Conservation (phyloP, 2,797 vertebrate genomes). For the Chaenodraco wilsoni region DNA sequence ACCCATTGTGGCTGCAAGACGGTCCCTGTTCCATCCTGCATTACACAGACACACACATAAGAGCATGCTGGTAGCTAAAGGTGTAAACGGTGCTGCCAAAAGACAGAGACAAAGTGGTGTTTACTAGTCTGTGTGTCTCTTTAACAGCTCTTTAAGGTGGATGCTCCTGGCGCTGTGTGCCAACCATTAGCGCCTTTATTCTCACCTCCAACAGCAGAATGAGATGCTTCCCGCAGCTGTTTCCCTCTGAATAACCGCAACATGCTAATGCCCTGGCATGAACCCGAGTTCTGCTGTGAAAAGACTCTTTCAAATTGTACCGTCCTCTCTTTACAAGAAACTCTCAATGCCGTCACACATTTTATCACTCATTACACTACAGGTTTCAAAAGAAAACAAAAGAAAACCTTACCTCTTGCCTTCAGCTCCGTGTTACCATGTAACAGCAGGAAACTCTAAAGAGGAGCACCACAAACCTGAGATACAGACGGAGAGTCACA, state of each 20-base stretch:
- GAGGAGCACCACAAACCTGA: constrained; percentile 74
- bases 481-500: constrained; percentile 31
- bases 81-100: constrained; percentile 5
- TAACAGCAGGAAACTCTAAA: constrained; percentile 81
- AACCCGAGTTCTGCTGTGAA: constrained; percentile 18
- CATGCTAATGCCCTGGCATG: constrained; percentile 32
- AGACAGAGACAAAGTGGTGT: constrained; percentile 3
- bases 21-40: constrained; percentile 38
- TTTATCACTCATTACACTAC: background rate
- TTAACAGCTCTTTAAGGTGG: constrained; percentile 23
- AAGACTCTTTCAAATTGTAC: background rate
- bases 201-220: constrained; percentile 27
- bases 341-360: background rate
- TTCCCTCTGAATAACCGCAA: constrained; percentile 27
- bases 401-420: constrained; percentile 73
- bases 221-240: constrained; percentile 35
- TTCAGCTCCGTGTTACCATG: constrained; percentile 81
- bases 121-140: constrained; percentile 7
- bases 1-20: constrained; percentile 30
- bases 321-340: constrained; percentile 13
- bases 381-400: constrained; percentile 3
- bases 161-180: constrained; percentile 6
- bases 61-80: constrained; percentile 19
- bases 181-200: constrained; percentile 16
- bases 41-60: constrained; percentile 20